phyloP scores from a whole-genome alignment of 1,140 invertebrate genomes.

The Drosophila mauritiana region DNA sequence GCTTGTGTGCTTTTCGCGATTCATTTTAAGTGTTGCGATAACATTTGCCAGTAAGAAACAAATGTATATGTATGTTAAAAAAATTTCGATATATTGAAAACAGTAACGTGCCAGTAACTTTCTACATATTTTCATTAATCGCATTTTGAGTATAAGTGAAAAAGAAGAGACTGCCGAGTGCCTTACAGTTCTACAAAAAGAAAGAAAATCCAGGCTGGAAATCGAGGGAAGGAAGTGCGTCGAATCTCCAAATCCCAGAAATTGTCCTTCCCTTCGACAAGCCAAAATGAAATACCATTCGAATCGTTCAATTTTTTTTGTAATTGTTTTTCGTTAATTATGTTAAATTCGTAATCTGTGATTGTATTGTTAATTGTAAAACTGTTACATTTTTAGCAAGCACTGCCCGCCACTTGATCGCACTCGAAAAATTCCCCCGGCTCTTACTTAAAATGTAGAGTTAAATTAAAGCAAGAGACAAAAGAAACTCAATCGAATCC shows the following conservation, averaged over 20 bases:
- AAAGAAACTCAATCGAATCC: slow-evolving; percentile 1
- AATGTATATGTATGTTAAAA: too few species aligned
- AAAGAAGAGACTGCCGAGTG: slow-evolving; percentile 38
- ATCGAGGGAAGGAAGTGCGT: background rate
- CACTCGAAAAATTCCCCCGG: slow-evolving; percentile 11
- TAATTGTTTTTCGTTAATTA: slow-evolving; percentile 26
- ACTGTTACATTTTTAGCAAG: slow-evolving; percentile 36
- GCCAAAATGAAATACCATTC: background rate
- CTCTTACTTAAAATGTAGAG: slow-evolving; percentile 3
- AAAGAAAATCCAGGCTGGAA: background rate
- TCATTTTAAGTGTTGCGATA: too few species aligned
- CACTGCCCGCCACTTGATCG: slow-evolving; percentile 43
- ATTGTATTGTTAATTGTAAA: slow-evolving; percentile 62
- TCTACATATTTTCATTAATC: slow-evolving; percentile 5
- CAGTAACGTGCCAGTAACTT: slow-evolving; percentile 8
- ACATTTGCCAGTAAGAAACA: too few species aligned
- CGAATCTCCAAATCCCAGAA: slow-evolving; percentile 7
- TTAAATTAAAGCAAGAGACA: background rate
- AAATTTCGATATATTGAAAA: slow-evolving; percentile 2
- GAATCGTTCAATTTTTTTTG: slow-evolving; percentile 3
- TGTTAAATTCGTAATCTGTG: slow-evolving; percentile 64
- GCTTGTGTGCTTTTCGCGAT: background rate
- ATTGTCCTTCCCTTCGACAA: background rate
- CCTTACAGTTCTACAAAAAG: slow-evolving; percentile 17
- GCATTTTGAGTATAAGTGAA: slow-evolving; percentile 32